These are phyloP conservation scores for Stichopus horrens DNA, from an alignment of 53 echinoderm and acorn worm genomes.

Conservation along the genomic window DNA sequence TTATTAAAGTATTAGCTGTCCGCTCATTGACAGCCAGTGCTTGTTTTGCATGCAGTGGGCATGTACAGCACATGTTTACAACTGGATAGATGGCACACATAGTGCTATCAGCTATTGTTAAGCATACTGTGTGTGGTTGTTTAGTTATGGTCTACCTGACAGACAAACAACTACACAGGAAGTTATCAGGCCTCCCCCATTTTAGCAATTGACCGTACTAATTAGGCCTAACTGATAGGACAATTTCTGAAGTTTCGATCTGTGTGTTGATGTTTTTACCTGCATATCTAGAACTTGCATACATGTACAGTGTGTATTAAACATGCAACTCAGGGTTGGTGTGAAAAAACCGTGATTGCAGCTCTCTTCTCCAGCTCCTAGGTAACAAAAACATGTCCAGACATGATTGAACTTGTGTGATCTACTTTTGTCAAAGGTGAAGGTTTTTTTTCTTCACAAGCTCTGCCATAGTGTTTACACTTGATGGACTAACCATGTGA, in stretches of 20 bases:
- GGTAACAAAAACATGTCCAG: constrained; percentile 35
- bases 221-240: neutral
- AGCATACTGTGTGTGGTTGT: too few species aligned
- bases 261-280: neutral
- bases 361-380: neutral
- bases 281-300: neutral
- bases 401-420: constrained; percentile 1
- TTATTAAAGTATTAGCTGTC: too few species aligned
- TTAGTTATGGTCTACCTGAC: neutral
- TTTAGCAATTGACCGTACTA: neutral
- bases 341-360: neutral
- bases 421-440: constrained; percentile 34
- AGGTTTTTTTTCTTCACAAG: constrained; percentile 4
- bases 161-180: neutral
- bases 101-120: too few species aligned
- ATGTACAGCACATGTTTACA: too few species aligned
- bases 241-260: neutral
- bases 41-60: too few species aligned
- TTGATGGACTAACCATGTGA: neutral
- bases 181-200: neutral
- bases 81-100: too few species aligned
- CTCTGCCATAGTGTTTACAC: constrained; percentile 1
- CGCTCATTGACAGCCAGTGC: too few species aligned
- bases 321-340: neutral
- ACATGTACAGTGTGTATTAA: neutral